Base-by-base conservation (phyloP, 2,888 invertebrate genomes). In the Horisme vitalbata region DNA sequence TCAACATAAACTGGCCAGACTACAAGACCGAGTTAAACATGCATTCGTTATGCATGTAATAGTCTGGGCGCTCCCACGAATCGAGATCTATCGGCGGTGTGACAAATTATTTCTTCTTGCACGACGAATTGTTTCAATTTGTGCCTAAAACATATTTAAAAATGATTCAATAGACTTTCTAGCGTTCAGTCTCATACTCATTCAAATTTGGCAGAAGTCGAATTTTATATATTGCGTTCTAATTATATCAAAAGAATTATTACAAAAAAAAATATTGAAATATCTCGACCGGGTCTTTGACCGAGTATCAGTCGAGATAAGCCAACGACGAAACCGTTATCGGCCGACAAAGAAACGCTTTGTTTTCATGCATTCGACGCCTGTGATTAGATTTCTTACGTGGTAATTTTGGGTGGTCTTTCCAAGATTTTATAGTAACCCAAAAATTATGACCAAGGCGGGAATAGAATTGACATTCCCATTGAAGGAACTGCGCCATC, bases 281-380 rank as follows among this genome's bases (percentile, higher is more conserved):
- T 59, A 52, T 54, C 59, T 59, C 45, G 36, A 41, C 44, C 68
- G 68, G 85, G 84, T 86, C 81, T 68, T 41, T 74, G 85, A 81
- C 86, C 88, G 81, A 39, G 62, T 88, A 89, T 88, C 88, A 72
- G 69, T 46, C 38, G 52, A 80, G 86, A 88, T 88, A 87, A 86
- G 79, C 71, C 67, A 59, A 61, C 82, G 75, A 78, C 79, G 65
- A 75, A 75, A 71, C 69, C 70, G 71, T 85, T 86, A 85, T 86
- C 84, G 75, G 60, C 68, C 73, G 75, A 78, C 81, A 83, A 83
- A 81, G 80, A 81, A 47, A 73, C 65, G 75, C 76, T 80, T 84
- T 86, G 85, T 87, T 87, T 83, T 83, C 75, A 77, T 77, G 63
- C 73, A 76, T 80, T 80, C 65, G 72, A 78, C 75, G 68, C 69